phyloP scores from a whole-genome alignment of 2,113 vertebrate genomes.

The Tympanuchus pallidicinctus region DNA sequence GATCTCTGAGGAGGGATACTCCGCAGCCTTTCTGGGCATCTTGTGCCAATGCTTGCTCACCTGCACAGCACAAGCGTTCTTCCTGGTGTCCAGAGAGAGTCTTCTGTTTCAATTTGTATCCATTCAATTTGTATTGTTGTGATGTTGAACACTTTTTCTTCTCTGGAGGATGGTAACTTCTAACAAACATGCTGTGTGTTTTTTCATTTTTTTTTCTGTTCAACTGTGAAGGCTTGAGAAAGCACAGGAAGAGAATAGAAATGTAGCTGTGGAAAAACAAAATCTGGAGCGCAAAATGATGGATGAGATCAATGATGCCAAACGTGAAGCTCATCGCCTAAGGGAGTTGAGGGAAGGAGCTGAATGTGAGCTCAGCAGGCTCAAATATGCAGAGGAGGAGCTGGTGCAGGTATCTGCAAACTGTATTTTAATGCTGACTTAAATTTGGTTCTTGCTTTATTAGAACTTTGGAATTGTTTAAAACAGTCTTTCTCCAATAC shows the following conservation, averaged over 20 bases:
- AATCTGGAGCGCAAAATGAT: conserved; percentile 98
- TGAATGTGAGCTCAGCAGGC: conserved; percentile 93
- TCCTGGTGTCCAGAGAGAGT: background rate
- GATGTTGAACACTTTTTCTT: background rate
- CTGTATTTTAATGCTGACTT: background rate
- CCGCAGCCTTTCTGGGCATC: background rate
- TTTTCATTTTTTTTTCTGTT: conserved; percentile 43
- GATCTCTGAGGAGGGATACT: background rate
- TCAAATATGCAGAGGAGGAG: conserved; percentile 97
- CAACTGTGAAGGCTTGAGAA: conserved; percentile 89
- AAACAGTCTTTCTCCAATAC: background rate
- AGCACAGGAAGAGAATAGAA: conserved; percentile 97
- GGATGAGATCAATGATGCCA: conserved; percentile 94
- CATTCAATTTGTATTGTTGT: background rate
- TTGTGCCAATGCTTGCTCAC: background rate
- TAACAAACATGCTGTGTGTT: conserved; percentile 25
- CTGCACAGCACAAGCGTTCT: background rate
- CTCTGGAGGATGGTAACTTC: background rate
- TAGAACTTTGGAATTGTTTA: background rate
- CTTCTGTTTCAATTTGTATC: conserved; percentile 35
- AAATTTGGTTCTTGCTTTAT: background rate
- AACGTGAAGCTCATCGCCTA: conserved; percentile 92
- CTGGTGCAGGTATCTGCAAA: conserved; percentile 89
- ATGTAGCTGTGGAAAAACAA: conserved; percentile 97
- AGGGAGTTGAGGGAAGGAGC: conserved; percentile 92